Evolutionary conservation across 2,797 vertebrate species (phyloP), one percentile per base, ranked within the genome.

Genomic region (Jordanella pulchra): DNA sequence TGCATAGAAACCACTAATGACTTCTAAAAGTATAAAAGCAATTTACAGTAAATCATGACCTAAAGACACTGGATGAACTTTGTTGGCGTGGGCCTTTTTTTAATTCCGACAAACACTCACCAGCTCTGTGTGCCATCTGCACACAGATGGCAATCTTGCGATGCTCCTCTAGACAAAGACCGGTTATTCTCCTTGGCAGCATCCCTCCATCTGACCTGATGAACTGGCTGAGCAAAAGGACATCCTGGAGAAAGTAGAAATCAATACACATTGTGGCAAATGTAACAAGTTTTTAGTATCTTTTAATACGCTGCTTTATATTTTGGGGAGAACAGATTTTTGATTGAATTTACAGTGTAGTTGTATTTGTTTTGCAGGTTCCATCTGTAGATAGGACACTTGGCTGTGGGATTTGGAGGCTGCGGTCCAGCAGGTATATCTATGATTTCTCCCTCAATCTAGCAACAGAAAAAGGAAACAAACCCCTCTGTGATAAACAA

Each of bases 41-140:
- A 44, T 72, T 45, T 56, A 5, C 25, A 67, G 13, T 10, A 35
- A 42, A 32, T 42, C 35, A 27, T 15, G 63, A 63, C 35, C 50
- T 54, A 66, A 23, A 69, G 45, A 45, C n/a, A 10, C 28, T 54
- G 17, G 2, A 32, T 21, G 45, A 23, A 11, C 56, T 23, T 3
- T 18, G 28, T 28, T 32, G 23, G 14, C 7, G 30, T 15, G 56
- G 35, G 13, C 23, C 39, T 63, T 3, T 15, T 7, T 32, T 18
- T 6, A 23, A 50, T 48, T 3, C 25, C 58, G 15, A 15, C 14
- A 2, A n/a, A 75, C 39, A 6, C 70, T 79, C 89, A 99, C 98
- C 98, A 94, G 96, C 96, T 86, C 97, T 94, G 69, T 98, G 98
- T 70, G 98, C 97, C 98, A 99, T 99, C 92, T 98, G 94, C 76